phyloP scores from a whole-genome alignment of 2,113 vertebrate genomes.

The Raja brachyura region DNA sequence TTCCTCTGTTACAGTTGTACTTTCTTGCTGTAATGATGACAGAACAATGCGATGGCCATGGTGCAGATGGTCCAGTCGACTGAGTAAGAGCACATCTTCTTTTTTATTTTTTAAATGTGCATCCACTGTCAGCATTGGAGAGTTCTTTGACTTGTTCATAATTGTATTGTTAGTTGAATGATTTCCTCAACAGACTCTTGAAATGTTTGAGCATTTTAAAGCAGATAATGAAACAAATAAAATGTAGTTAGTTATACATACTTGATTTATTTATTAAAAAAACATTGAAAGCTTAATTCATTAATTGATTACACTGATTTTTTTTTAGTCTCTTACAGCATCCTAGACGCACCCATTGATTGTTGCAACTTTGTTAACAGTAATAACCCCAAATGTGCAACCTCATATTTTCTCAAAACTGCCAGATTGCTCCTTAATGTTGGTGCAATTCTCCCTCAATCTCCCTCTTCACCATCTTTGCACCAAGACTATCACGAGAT shows the following conservation, averaged over 20 bases:
- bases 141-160: conserved; percentile 8
- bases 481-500: too few relatives aligned
- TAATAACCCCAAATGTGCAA: too few relatives aligned
- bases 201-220: background rate
- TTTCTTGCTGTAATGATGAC: conserved; percentile 51
- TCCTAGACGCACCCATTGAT: too few relatives aligned
- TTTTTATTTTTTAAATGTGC: conserved; percentile 53
- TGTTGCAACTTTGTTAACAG: too few relatives aligned
- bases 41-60: conserved; percentile 47
- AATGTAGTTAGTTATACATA: background rate
- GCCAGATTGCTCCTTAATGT: too few relatives aligned
- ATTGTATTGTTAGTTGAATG: background rate
- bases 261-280: background rate
- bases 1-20: conserved; percentile 45
- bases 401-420: too few relatives aligned
- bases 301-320: background rate
- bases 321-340: too few relatives aligned
- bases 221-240: background rate
- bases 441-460: too few relatives aligned
- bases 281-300: background rate
- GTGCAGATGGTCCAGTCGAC: conserved; percentile 51
- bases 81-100: conserved; percentile 52
- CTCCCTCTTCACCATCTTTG: too few relatives aligned
- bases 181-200: background rate
- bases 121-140: conserved; percentile 41